These are phyloP conservation scores for Melanotaenia maccullochi DNA, from an alignment of 2,797 vertebrate species.

Conservation along the genomic window DNA sequence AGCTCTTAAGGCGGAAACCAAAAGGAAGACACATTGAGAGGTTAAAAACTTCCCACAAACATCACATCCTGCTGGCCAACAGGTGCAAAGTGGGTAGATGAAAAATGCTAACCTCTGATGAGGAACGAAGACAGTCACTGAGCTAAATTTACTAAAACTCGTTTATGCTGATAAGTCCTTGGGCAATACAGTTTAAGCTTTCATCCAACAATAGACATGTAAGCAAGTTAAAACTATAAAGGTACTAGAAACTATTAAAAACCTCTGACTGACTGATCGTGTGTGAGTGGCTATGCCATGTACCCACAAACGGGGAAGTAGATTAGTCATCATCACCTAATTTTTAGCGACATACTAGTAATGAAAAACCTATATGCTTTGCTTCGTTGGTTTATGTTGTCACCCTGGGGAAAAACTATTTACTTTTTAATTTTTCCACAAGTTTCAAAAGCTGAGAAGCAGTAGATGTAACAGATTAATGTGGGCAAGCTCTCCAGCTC, in stretches of 20 bases:
- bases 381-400: too few relatives aligned
- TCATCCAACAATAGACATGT: neutral
- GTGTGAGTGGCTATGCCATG: neutral
- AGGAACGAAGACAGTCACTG: neutral
- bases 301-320: neutral
- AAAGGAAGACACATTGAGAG: neutral
- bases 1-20: neutral
- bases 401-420: neutral
- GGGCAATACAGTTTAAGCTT: too few relatives aligned
- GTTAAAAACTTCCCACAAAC: neutral
- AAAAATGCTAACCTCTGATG: neutral
- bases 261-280: neutral
- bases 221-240: neutral
- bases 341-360: neutral
- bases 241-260: constrained; percentile 8
- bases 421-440: neutral
- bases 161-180: too few relatives aligned
- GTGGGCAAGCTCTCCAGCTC: too few relatives aligned
- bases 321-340: neutral
- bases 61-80: neutral
- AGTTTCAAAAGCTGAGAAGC: neutral
- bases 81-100: neutral
- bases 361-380: neutral
- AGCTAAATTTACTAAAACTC: neutral
- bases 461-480: neutral